phyloP scores from a whole-genome alignment of 1,140 invertebrate genomes.

The Oryctes rhinoceros region DNA sequence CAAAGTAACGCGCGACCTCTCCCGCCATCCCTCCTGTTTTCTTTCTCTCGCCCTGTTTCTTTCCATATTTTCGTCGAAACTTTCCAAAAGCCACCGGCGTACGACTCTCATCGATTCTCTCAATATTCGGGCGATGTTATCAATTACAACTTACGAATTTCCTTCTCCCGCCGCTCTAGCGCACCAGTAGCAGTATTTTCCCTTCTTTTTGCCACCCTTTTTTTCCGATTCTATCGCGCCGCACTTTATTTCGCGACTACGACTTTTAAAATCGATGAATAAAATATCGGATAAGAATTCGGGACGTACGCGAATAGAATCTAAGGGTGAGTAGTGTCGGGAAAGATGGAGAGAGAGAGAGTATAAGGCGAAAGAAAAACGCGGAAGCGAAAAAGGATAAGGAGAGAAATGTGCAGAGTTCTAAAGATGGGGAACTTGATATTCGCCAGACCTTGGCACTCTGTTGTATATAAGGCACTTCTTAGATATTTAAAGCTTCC shows the following conservation, averaged over 20 bases:
- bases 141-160: constrained; percentile 15
- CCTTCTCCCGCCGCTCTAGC: not conserved
- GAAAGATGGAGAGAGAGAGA: not conserved
- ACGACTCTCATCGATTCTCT: not conserved
- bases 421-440: not conserved
- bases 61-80: too few species aligned
- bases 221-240: not conserved
- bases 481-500: constrained; percentile 4
- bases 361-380: not conserved
- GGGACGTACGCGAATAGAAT: not conserved
- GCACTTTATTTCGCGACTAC: not conserved
- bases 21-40: too few species aligned
- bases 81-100: too few species aligned
- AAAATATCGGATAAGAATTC: constrained; percentile 26
- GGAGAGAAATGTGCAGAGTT: not conserved
- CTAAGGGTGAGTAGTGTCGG: not conserved
- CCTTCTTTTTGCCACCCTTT: not conserved
- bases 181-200: not conserved
- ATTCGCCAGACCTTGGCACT: not conserved
- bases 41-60: too few species aligned
- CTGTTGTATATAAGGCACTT: too few species aligned
- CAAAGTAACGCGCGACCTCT: too few species aligned
- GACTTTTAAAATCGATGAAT: constrained; percentile 37
- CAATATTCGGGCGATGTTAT: not conserved
- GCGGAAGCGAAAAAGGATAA: not conserved